phyloP scores from a whole-genome alignment of 2,888 invertebrate genomes.

The Tinea semifulvella region DNA sequence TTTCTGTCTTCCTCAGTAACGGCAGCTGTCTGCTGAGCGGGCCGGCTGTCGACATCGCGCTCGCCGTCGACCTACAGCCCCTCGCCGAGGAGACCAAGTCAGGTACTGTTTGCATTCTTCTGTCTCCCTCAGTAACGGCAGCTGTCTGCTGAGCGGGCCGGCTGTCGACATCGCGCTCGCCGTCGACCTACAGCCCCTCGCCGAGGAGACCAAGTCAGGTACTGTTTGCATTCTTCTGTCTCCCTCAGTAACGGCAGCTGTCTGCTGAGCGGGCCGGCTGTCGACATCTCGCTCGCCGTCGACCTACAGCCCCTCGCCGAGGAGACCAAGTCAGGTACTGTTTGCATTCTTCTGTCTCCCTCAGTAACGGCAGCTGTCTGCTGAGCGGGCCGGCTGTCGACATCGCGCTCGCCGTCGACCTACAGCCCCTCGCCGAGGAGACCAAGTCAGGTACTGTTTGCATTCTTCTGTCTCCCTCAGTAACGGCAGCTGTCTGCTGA shows the following conservation, averaged over 20 bases:
- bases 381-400: constrained; percentile 63
- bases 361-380: constrained; percentile 62
- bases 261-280: constrained; percentile 59
- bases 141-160: constrained; percentile 59
- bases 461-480: too few relatives aligned
- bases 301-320: constrained; percentile 75
- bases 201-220: constrained; percentile 71
- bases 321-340: constrained; percentile 65
- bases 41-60: constrained; percentile 63
- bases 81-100: constrained; percentile 72
- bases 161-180: constrained; percentile 66
- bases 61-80: constrained; percentile 72
- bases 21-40: constrained; percentile 62
- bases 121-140: too few relatives aligned
- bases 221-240: too few relatives aligned
- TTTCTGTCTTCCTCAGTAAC: too few relatives aligned
- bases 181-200: constrained; percentile 73
- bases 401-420: constrained; percentile 40
- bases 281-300: constrained; percentile 67
- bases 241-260: constrained; percentile 66
- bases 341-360: too few relatives aligned
- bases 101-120: too few relatives aligned
- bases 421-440: neutral
- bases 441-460: neutral
- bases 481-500: constrained; percentile 62